Base-by-base conservation (phyloP, 2,888 invertebrate species). In the Ophion costatus region DNA sequence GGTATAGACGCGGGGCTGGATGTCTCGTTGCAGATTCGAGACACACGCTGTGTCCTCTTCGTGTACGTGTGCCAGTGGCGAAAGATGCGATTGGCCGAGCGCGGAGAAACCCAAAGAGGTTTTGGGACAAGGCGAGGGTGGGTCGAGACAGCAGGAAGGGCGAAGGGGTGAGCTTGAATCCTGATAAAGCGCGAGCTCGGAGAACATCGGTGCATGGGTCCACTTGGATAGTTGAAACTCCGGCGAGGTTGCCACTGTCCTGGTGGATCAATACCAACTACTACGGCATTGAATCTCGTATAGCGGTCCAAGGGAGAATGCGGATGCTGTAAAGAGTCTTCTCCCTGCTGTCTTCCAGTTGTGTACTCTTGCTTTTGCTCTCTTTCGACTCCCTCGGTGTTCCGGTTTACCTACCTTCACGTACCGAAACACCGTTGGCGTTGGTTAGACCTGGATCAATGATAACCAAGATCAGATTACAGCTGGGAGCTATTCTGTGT, bases 151-250 rank as follows among this genome's bases (percentile, higher is more conserved):
- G 75, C 61, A 22, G 20, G 66, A 51, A 20, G 7, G 51, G 69
- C 9, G 38, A 66, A 38, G 22, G 67, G 64, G 59, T 33, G 66
- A 70, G 73, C 51, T 85, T 70, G 83, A 84, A 83, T 85, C 86
- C 82, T 74, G 87, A 87, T 85, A 84, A 87, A 87, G 83, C 81
- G 70, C 61, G 67, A 51, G 57, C 61, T 67, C 29, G 77, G 73
- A 78, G 76, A 85, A 78, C 80, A 82, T 76, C 45, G 78, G 76
- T 86, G 81, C 79, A 84, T 70, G 78, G 59, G 86, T 87, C 87
- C 86, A 86, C 82, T 85, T 71, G 79, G 83, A 70, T 77, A 73
- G 85, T 78, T 76, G 79, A 63, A 77, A 71, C 75, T 82, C 69
- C 29, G 42, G 80, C 80, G 79, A 75, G 63, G 79, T 75, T 76